Percentiles rank a stretch among this genome's conserved stretches.
phyloP scores from a whole-genome alignment of 2,797 vertebrate genomes.

The Diplodus puntazzo region DNA sequence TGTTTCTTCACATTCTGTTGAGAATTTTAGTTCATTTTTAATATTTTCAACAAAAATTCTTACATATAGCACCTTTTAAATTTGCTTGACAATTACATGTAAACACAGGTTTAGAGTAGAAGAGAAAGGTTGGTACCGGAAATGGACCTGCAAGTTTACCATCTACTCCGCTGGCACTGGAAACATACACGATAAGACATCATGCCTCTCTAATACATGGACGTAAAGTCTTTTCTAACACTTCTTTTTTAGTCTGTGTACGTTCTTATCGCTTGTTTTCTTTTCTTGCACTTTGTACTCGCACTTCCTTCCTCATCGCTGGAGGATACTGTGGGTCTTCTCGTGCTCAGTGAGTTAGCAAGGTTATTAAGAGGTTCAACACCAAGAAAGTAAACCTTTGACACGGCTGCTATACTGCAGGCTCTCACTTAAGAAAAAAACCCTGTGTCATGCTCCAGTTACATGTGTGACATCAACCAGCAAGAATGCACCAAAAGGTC shows the following conservation, averaged over 20 bases:
- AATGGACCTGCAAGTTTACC: not conserved
- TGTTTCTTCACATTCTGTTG: no score
- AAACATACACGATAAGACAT: not conserved
- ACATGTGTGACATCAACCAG: slow-evolving; percentile 57
- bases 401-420: slow-evolving; percentile 16
- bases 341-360: slow-evolving; percentile 35
- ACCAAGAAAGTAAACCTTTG: slow-evolving; percentile 33
- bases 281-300: slow-evolving; percentile 14
- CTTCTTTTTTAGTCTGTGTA: not conserved
- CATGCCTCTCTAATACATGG: not conserved
- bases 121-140: not conserved
- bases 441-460: slow-evolving; percentile 40
- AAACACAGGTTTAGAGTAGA: not conserved
- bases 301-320: slow-evolving; percentile 4
- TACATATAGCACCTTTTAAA: no score
- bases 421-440: slow-evolving; percentile 21
- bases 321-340: slow-evolving; percentile 23
- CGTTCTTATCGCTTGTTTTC: not conserved
- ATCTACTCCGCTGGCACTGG: not conserved
- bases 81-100: no score
- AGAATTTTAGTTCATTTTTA: no score
- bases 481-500: slow-evolving; percentile 66
- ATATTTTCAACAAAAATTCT: no score
- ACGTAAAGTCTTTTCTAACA: not conserved
- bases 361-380: slow-evolving; percentile 45